Evolutionary conservation across 2,797 vertebrate genomes (phyloP).

Genomic region (Pteronotus mesoamericanus): DNA sequence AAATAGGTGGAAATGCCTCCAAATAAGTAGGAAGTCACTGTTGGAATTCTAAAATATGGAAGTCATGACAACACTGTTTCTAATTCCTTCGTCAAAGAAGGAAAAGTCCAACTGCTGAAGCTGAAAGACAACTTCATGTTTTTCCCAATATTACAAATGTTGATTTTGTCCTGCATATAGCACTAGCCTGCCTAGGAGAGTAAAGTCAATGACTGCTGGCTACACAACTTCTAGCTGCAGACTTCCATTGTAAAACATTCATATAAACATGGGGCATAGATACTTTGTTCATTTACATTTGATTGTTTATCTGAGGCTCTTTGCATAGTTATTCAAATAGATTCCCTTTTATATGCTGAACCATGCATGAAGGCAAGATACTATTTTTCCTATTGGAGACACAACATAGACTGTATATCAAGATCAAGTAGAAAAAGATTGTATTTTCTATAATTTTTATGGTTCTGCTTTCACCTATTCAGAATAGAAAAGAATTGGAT

Average conservation of each 20-base stretch:
- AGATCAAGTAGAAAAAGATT: slow-evolving; percentile 38
- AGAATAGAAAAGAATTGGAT: slow-evolving; percentile 11
- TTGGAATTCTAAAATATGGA: neutral
- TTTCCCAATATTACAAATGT: neutral
- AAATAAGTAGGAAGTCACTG: neutral
- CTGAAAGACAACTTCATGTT: slow-evolving; percentile 37
- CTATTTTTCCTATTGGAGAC: slow-evolving; percentile 37
- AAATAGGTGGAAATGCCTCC: neutral
- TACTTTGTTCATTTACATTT: slow-evolving; percentile 35
- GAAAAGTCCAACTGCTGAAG: neutral
- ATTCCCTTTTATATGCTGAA: slow-evolving; percentile 41
- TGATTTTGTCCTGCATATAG: neutral
- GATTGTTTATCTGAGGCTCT: slow-evolving; percentile 27
- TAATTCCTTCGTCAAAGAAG: slow-evolving; percentile 9
- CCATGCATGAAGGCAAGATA: neutral
- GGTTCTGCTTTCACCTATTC: slow-evolving; percentile 44
- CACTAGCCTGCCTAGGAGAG: neutral
- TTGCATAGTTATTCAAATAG: slow-evolving; percentile 50
- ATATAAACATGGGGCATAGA: neutral
- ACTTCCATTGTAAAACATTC: slow-evolving; percentile 44
- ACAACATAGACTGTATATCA: slow-evolving; percentile 61
- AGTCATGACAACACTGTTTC: neutral
- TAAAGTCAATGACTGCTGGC: neutral
- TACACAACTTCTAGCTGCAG: neutral
- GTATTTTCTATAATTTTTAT: slow-evolving; percentile 63